Conservation (phyloP, 2,797 vertebrate species). For the Cuniculus paca region DNA sequence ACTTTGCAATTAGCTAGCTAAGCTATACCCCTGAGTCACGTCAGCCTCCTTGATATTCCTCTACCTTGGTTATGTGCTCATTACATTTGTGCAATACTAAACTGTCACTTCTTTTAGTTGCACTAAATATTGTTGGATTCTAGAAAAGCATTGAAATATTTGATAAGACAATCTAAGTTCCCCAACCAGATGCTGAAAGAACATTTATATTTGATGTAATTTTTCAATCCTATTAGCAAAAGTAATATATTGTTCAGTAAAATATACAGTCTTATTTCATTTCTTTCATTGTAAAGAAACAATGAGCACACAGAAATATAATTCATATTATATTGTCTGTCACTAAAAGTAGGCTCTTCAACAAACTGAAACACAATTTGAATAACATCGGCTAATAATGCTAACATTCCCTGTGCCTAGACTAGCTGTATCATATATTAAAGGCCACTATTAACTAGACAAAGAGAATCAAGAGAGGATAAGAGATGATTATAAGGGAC, state of each 20-base stretch:
- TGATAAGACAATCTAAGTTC: constrained; percentile 58
- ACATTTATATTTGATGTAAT: constrained; percentile 63
- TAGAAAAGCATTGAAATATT: neutral
- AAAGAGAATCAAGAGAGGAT: constrained; percentile 15
- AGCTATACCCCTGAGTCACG: neutral
- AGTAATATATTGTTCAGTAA: constrained; percentile 67
- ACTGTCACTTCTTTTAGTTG: neutral
- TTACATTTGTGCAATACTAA: neutral
- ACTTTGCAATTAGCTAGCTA: neutral
- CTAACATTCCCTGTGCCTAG: neutral
- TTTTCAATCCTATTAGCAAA: constrained; percentile 74
- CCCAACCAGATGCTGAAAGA: constrained; percentile 64
- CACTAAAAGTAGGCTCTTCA: constrained; percentile 30
- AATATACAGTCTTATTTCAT: constrained; percentile 56
- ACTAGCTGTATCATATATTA: neutral
- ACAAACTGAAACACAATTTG: constrained; percentile 41
- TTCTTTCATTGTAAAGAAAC: constrained; percentile 48
- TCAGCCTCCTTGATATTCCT: neutral
- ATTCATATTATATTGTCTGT: constrained; percentile 57
- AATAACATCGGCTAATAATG: constrained; percentile 36
- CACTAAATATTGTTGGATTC: constrained; percentile 5
- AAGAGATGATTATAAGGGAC: neutral
- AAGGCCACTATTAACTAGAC: constrained; percentile 42
- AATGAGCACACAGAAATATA: constrained; percentile 41
- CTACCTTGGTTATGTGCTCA: neutral